Base-by-base conservation (phyloP, 1,140 invertebrate genomes). In the Drosophila baimaii region DNA sequence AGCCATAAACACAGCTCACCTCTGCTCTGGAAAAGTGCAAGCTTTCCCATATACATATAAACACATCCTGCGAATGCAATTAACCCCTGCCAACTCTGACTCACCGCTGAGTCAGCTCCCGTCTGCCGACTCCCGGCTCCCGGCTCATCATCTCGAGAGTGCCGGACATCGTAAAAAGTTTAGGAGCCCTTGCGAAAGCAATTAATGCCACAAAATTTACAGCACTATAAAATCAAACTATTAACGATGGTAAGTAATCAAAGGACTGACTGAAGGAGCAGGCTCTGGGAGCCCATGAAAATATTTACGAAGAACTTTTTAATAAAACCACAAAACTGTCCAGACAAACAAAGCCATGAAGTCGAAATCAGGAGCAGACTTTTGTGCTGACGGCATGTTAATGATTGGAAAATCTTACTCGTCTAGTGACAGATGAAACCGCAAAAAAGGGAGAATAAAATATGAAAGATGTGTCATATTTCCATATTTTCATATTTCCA, bases 331-430 rank as follows among this genome's bases (percentile, higher is more conserved):
- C 73, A 77, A 77, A 77, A 59, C 39, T 54, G 35, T 58, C 10
- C 21, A 46, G 25, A 39, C 43, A 59, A 54, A 69, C 43, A 52
- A 29, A 57, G 61, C 33, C 27, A 61, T 54, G 33, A 77, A 66
- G 47, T 6, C 13, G 13, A 31, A 46, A 46, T 46, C 19, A 49
- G 39, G 15, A 46, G 52, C 71, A 85, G 71, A 65, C 51, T 62
- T 81, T 84, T 78, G 43, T 81, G 82, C 44, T 71, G 73, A 78
- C 68, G 73, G 27, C 80, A 69, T 71, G 43, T 68, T 71, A 61
- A 78, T 80, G 58, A 73, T 73, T 57, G 72, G 44, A 68, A 76
- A 80, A 81, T 59, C 58, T 76, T 58, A 33, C 58, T 64, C 54
- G 52, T 52, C 39, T 62, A 44, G 49, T 37, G 51, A 49, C 69